Evolutionary conservation across 2,113 vertebrate genomes (phyloP).

Genomic region (Campylomormyrus numenius): DNA sequence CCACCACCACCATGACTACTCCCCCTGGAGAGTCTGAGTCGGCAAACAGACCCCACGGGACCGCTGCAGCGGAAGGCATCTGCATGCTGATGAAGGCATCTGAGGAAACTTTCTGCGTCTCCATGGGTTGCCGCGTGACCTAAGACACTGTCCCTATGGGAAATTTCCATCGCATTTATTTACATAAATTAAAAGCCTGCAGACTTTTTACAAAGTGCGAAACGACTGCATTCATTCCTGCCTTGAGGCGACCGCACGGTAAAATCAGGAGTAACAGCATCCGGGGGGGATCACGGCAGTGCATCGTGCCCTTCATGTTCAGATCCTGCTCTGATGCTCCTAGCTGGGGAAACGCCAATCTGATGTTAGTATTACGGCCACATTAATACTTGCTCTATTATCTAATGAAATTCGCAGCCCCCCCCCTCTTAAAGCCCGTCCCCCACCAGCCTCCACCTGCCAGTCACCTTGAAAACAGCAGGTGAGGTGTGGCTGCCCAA

Average conservation of each 20-base stretch:
- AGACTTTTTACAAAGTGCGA: neutral
- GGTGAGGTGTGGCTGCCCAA: neutral
- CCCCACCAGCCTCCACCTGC: neutral
- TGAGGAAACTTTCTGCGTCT: neutral
- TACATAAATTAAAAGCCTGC: neutral
- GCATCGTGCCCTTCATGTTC: neutral
- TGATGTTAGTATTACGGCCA: neutral
- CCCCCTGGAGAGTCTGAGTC: neutral
- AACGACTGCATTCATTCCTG: neutral
- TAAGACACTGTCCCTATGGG: neutral
- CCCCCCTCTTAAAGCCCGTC: too few relatives aligned
- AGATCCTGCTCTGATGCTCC: neutral
- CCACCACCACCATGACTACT: neutral
- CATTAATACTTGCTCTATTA: neutral
- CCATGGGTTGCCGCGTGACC: neutral
- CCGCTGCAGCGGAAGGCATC: neutral
- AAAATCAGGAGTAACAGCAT: neutral
- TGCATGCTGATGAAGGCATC: neutral
- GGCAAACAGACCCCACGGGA: neutral
- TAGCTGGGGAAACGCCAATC: neutral
- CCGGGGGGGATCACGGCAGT: neutral
- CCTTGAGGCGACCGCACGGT: neutral
- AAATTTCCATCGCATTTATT: neutral
- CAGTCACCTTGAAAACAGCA: neutral
- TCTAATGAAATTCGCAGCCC: neutral